phyloP scores from a whole-genome alignment of 2,113 vertebrate genomes.

The Actenoides hombroni region DNA sequence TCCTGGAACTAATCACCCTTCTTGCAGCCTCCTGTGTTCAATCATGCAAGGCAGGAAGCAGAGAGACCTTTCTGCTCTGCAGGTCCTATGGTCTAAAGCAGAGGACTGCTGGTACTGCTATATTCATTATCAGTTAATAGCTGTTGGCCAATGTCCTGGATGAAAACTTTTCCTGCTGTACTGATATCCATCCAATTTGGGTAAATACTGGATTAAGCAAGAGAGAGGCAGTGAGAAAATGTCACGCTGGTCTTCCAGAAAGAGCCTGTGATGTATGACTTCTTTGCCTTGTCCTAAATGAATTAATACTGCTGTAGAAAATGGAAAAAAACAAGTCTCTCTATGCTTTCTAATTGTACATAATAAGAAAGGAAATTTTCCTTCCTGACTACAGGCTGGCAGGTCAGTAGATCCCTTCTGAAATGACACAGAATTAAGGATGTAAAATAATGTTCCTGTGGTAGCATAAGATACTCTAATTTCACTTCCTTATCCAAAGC shows the following conservation, averaged over 20 bases:
- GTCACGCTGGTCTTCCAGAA: neutral
- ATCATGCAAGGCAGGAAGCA: fast-evolving
- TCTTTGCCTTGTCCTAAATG: neutral
- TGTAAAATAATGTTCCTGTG: neutral
- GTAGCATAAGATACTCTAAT: neutral
- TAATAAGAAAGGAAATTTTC: neutral
- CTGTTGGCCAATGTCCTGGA: neutral
- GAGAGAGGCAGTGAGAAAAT: constrained; percentile 1
- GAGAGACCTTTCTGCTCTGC: neutral
- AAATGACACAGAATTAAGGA: neutral
- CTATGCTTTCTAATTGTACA: neutral
- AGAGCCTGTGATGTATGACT: constrained; percentile 8
- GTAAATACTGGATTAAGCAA: constrained; percentile 35
- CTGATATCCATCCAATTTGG: constrained; percentile 26
- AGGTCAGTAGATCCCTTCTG: neutral
- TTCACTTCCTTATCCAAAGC: neutral
- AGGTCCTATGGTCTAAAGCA: neutral
- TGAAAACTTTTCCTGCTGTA: neutral
- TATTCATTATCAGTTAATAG: neutral
- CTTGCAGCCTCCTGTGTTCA: neutral
- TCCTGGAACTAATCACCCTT: neutral
- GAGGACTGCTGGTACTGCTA: neutral
- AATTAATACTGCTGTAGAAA: neutral
- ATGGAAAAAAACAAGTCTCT: neutral
- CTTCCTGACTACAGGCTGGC: neutral